These are phyloP conservation scores for Rostratula benghalensis DNA, from an alignment of 2,113 vertebrate genomes.

Conservation along the genomic window DNA sequence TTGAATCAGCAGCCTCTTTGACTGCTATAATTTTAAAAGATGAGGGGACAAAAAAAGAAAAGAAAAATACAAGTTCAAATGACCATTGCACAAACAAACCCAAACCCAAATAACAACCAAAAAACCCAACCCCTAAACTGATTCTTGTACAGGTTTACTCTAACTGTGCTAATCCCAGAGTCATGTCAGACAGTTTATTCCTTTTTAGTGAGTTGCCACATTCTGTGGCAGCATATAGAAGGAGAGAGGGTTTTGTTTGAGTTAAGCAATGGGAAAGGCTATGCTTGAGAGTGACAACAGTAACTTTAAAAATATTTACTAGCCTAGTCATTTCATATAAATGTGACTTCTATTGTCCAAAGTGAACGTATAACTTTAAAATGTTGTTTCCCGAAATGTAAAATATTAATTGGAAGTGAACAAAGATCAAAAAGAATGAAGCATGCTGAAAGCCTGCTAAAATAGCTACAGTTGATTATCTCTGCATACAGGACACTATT, in stretches of 20 bases:
- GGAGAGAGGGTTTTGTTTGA: not conserved
- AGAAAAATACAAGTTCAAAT: not conserved
- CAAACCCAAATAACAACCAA: not conserved
- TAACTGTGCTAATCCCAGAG: not conserved
- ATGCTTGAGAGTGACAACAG: not conserved
- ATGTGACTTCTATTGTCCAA: not conserved
- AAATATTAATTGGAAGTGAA: not conserved
- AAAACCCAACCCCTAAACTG: not conserved
- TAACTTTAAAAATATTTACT: not conserved
- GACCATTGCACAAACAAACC: not conserved
- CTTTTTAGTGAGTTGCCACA: not conserved
- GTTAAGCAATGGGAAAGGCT: not conserved
- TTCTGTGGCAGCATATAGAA: not conserved
- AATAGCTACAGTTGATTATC: not conserved
- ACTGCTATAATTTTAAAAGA: not conserved
- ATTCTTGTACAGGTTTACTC: not conserved
- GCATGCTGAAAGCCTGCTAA: not conserved
- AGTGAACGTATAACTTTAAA: not conserved
- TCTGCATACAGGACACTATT: not conserved
- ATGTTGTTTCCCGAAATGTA: not conserved
- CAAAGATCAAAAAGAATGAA: not conserved
- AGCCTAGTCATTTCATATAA: not conserved
- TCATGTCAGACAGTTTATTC: not conserved
- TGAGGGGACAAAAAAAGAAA: accelerated
- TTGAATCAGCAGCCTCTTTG: not conserved